Evolutionary conservation across 2,113 vertebrate species (phyloP).

Genomic region (Psittacara wagleri): DNA sequence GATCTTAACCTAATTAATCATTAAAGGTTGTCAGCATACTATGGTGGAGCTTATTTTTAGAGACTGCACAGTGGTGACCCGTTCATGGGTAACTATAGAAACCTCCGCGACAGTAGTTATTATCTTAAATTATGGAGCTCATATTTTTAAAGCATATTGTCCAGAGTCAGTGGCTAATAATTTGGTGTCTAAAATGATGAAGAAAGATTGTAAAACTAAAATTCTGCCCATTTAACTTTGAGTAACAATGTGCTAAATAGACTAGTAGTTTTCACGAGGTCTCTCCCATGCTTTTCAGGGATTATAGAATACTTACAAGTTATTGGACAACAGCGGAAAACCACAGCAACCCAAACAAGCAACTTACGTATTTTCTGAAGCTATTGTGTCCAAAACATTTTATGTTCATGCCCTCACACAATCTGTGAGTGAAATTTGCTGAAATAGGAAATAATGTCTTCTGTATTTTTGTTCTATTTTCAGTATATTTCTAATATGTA

Average conservation of each 20-base stretch:
- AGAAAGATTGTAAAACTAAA: slow-evolving; percentile 36
- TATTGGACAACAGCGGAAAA: neutral
- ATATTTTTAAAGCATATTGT: slow-evolving; percentile 59
- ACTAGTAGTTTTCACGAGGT: neutral
- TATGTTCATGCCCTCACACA: neutral
- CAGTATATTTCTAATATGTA: neutral
- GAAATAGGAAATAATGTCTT: neutral
- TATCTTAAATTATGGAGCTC: slow-evolving; percentile 70
- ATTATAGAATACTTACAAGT: neutral
- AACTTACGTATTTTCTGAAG: neutral
- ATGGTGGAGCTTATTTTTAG: slow-evolving; percentile 74
- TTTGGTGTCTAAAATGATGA: slow-evolving; percentile 57
- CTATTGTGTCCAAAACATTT: neutral
- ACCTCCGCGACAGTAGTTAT: slow-evolving; percentile 67
- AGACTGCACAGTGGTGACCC: slow-evolving; percentile 66
- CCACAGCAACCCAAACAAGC: neutral
- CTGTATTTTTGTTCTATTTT: neutral
- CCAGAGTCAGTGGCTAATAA: slow-evolving; percentile 59
- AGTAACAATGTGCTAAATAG: neutral
- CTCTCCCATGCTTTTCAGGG: neutral
- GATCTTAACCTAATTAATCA: slow-evolving; percentile 74
- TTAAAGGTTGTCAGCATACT: slow-evolving; percentile 73
- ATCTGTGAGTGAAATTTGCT: neutral
- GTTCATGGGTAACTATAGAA: slow-evolving; percentile 78
- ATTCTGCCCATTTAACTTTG: slow-evolving; percentile 32